Evolutionary conservation across 2,113 vertebrate genomes (phyloP).

Genomic region (Passer montanus): DNA sequence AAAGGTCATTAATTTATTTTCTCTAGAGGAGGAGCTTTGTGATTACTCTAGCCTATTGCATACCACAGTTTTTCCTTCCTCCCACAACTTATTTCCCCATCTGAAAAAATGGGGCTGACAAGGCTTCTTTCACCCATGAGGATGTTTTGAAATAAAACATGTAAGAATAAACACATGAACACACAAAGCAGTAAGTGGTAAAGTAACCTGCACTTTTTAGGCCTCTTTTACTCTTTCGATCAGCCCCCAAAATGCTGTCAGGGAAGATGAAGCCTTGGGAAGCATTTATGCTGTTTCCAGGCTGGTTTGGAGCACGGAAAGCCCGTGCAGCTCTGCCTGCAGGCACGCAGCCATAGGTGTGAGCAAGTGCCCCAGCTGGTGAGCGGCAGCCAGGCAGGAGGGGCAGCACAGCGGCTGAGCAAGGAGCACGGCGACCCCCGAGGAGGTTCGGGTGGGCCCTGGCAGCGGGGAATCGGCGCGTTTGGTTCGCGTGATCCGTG

Average conservation of each 20-base stretch:
- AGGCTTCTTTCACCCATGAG: neutral
- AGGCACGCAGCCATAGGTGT: neutral
- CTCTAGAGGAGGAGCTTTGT: neutral
- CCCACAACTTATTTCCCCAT: neutral
- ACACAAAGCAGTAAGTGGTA: neutral
- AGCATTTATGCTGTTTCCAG: neutral
- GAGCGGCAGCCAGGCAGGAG: neutral
- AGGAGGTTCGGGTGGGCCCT: neutral
- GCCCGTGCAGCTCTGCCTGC: rapidly evolving
- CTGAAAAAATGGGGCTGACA: neutral
- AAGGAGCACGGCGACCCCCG: rapidly evolving
- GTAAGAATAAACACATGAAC: neutral
- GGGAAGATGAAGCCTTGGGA: neutral
- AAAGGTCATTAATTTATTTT: neutral
- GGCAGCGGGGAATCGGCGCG: rapidly evolving
- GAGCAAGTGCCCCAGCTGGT: neutral
- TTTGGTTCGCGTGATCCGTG: rapidly evolving
- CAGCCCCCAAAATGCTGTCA: neutral
- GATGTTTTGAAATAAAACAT: neutral
- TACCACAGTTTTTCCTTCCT: neutral
- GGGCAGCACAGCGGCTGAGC: rapidly evolving
- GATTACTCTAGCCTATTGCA: neutral
- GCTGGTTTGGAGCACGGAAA: neutral
- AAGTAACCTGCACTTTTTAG: neutral
- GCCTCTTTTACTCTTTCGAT: neutral